Evolutionary conservation across 2,797 vertebrate species (phyloP), one percentile per base, ranked within the genome.

Genomic region (Sitta carolinensis): DNA sequence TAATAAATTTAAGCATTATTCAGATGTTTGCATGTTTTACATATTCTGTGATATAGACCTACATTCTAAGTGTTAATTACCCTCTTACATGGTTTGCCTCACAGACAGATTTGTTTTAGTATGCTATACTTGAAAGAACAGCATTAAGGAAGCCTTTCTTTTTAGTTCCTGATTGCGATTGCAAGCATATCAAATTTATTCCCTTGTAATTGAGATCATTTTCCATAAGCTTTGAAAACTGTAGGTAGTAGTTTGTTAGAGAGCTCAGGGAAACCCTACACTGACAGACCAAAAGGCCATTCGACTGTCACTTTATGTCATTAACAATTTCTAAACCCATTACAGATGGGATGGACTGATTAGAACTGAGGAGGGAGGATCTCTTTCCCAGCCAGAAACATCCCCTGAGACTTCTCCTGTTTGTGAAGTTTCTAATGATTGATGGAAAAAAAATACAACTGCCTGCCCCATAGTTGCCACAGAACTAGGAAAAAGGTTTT

Each of bases 271-370:
- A 98, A 98, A 98, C 96, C 93, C 94, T 98, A 98, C 81, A 93
- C 97, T 97, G 96, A 96, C 92, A 96, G 97, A 97, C 96, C 96
- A 97, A 97, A 98, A 97, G 98, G 97, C 97, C 95, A 93, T 98
- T 98, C 17, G 88, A 98, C 97, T 98, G 96, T 97, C 98, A 97
- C 97, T 98, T 98, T 97, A 97, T 98, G 97, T 98, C 98, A 98
- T 98, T 98, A 98, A 98, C 97, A 98, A 98, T 98, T 98, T 98
- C 97, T 98, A 97, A 98, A 97, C 94, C 97, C 97, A 98, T 98
- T 98, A 98, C 98, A 98, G 98, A 98, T 98, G 97, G 97, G 97
- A 97, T 96, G 96, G 96, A 94, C 97, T 98, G 98, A 98, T 98
- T 98, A 98, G 97, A 97, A 97, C 93, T 94, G 95, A 98, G 96